Evolutionary conservation across 2,113 vertebrate species (phyloP).

Genomic region (Anseranas semipalmata): DNA sequence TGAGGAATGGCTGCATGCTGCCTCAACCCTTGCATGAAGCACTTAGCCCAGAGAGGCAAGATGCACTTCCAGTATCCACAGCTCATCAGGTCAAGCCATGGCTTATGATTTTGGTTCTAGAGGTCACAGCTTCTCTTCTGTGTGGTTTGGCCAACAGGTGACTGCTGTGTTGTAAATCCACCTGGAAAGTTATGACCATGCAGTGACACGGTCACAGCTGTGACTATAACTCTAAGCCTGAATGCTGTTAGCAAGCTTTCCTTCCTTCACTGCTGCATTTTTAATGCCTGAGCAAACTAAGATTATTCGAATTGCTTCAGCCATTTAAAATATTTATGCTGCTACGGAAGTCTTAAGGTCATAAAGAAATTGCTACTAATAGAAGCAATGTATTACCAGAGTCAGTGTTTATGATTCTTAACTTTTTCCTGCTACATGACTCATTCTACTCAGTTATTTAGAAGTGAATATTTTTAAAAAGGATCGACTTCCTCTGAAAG

Average conservation of each 20-base stretch:
- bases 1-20: neutral
- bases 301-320: constrained; percentile 67
- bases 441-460: constrained; percentile 40
- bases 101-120: neutral
- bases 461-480: constrained; percentile 10
- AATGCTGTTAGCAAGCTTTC: constrained; percentile 27
- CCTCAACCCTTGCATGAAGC: neutral
- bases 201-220: neutral
- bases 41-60: neutral
- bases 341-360: constrained; percentile 62
- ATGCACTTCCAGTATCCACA: neutral
- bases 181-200: neutral
- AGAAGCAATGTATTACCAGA: constrained; percentile 3
- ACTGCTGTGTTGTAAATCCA: neutral
- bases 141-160: neutral
- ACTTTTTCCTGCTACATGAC: constrained; percentile 18
- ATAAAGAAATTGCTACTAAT: constrained; percentile 56
- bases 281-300: constrained; percentile 68
- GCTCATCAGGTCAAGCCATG: neutral
- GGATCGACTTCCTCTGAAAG: neutral
- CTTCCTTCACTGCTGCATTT: constrained; percentile 57
- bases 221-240: neutral
- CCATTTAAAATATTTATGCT: constrained; percentile 73
- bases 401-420: constrained; percentile 14
- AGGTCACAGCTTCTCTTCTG: neutral